Conservation (phyloP, 1,140 invertebrate genomes). For the Scaptomyza montana region DNA sequence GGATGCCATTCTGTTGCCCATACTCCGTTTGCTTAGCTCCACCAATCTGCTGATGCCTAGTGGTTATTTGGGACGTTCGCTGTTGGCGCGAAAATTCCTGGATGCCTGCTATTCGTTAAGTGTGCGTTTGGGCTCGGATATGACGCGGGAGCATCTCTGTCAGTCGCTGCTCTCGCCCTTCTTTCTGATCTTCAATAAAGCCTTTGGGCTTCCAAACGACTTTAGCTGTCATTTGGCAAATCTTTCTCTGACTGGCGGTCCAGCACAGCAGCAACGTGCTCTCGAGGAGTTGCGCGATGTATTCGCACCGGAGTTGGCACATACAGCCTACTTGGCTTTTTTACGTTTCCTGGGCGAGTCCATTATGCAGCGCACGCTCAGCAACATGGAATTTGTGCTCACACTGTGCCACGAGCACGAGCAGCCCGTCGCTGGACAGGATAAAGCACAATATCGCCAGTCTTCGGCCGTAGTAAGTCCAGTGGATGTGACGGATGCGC, state of each 20-base stretch:
- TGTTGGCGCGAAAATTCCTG: slow-evolving; percentile 91
- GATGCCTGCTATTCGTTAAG: slow-evolving; percentile 92
- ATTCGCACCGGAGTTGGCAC: slow-evolving; percentile 92
- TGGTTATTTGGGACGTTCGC: slow-evolving; percentile 88
- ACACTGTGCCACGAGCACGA: slow-evolving; percentile 89
- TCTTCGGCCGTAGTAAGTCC: background rate
- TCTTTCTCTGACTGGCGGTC: slow-evolving; percentile 38
- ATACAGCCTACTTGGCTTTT: slow-evolving; percentile 92
- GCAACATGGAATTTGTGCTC: slow-evolving; percentile 91
- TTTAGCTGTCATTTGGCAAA: slow-evolving; percentile 71
- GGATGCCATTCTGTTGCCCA: slow-evolving; percentile 91
- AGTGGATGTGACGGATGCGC: slow-evolving; percentile 47
- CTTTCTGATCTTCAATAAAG: slow-evolving; percentile 94
- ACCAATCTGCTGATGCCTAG: slow-evolving; percentile 91
- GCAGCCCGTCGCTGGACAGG: slow-evolving; percentile 24
- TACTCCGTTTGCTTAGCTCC: slow-evolving; percentile 89
- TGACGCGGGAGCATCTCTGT: slow-evolving; percentile 91
- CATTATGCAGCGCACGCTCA: slow-evolving; percentile 88
- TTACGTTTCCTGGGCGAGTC: slow-evolving; percentile 90
- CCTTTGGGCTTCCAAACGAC: slow-evolving; percentile 88
- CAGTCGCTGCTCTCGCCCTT: slow-evolving; percentile 89
- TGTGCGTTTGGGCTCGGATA: slow-evolving; percentile 91
- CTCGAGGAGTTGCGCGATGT: slow-evolving; percentile 91
- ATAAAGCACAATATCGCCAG: slow-evolving; percentile 13
- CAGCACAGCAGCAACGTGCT: slow-evolving; percentile 84